These are phyloP conservation scores for Saxidomus purpurata DNA, from an alignment of 1,140 invertebrate genomes.

Conservation along the genomic window DNA sequence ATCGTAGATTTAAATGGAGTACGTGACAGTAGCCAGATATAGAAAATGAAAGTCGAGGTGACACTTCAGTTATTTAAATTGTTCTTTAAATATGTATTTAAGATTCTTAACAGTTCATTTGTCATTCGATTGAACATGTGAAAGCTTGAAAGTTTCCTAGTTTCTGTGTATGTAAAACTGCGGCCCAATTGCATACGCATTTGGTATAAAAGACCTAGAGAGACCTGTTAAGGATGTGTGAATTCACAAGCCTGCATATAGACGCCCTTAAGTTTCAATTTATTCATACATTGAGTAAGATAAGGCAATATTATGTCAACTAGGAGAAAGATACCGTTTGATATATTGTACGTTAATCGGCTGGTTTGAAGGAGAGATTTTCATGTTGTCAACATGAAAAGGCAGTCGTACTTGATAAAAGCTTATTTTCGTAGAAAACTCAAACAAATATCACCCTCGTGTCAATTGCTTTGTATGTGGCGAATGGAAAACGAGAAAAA, in stretches of 20 bases:
- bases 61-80: background rate
- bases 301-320: conserved; percentile 22
- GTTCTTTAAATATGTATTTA: conserved; percentile 1
- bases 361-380: background rate
- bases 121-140: background rate
- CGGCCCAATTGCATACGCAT: background rate
- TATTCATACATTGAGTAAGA: background rate
- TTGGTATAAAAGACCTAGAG: background rate
- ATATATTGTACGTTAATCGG: background rate
- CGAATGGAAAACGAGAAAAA: background rate
- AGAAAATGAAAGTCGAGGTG: background rate
- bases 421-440: conserved; percentile 13
- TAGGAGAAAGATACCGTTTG: background rate
- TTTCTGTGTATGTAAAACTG: background rate
- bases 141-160: background rate
- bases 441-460: background rate
- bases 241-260: background rate
- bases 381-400: conserved; percentile 16
- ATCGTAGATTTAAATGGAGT: too few species aligned
- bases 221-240: background rate
- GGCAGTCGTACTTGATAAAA: conserved; percentile 7
- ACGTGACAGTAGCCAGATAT: background rate
- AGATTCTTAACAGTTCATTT: background rate
- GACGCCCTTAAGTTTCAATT: conserved; percentile 10
- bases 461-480: conserved; percentile 6